phyloP scores from a whole-genome alignment of 2,888 invertebrate genomes.

The Gymnocheta viridis region DNA sequence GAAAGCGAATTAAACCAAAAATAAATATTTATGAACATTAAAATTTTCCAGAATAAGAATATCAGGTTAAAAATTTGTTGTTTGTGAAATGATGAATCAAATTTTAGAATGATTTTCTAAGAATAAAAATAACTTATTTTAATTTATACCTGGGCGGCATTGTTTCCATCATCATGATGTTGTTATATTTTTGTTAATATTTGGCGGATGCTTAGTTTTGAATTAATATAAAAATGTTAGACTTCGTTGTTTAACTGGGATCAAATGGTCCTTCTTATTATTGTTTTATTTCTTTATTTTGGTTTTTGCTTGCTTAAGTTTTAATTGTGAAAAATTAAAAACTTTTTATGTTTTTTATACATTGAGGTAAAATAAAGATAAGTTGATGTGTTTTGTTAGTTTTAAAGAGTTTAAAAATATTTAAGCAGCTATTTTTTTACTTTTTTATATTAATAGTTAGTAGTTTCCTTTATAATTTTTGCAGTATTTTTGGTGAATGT shows the following conservation, averaged over 20 bases:
- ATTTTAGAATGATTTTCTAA: conserved; percentile 27
- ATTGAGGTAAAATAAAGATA: conserved; percentile 44
- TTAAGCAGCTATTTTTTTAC: conserved; percentile 31
- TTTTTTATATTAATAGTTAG: conserved; percentile 55
- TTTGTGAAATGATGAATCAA: conserved; percentile 36
- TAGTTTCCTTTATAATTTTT: conserved; percentile 68
- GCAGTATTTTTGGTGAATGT: conserved; percentile 81
- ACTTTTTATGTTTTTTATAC: conserved; percentile 10
- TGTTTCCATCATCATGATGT: conserved; percentile 83
- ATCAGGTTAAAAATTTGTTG: neutral
- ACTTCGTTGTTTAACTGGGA: conserved; percentile 25
- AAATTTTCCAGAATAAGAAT: conserved; percentile 1
- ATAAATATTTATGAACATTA: conserved; percentile 5
- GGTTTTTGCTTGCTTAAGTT: neutral
- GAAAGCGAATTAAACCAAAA: neutral
- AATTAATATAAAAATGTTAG: neutral
- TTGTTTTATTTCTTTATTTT: neutral
- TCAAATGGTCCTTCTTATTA: conserved; percentile 25
- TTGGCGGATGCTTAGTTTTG: conserved; percentile 57
- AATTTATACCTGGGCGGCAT: conserved; percentile 83
- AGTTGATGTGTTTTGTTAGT: conserved; percentile 19
- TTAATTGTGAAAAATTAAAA: conserved; percentile 1
- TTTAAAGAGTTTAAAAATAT: conserved; percentile 1
- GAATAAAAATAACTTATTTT: conserved; percentile 46
- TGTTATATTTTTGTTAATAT: conserved; percentile 50